Conservation (phyloP, 2,888 invertebrate genomes). For the Rotaria macrura region DNA sequence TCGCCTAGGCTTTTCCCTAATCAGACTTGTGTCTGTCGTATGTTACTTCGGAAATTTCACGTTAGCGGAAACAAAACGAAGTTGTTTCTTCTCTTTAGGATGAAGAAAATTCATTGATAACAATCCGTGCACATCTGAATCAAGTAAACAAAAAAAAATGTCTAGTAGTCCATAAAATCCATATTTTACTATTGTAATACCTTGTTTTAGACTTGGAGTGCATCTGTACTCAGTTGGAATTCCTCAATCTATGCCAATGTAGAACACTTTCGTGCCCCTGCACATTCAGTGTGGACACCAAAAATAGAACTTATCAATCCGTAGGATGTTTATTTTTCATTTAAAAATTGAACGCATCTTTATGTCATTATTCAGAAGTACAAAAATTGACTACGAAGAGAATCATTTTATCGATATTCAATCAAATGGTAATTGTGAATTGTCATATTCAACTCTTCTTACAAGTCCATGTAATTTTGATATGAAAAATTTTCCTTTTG, state of each 20-base stretch:
- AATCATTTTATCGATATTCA: background rate
- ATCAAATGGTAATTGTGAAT: background rate
- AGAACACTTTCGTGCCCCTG: background rate
- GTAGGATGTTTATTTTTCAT: background rate
- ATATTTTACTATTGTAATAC: background rate
- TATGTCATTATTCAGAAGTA: background rate
- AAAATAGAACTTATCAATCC: background rate
- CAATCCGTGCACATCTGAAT: background rate
- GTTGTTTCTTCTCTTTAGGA: background rate
- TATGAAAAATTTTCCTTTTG: background rate
- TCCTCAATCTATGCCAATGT: background rate
- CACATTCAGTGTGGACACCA: conserved; percentile 8
- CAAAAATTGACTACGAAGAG: background rate
- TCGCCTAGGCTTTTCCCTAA: background rate
- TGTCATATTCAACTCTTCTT: background rate
- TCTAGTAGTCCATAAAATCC: too few relatives aligned
- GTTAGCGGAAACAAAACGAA: background rate
- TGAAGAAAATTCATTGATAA: background rate
- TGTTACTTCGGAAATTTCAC: too few relatives aligned
- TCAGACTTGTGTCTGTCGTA: background rate
- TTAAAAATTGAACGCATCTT: background rate
- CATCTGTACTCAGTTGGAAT: background rate
- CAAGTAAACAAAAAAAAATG: background rate
- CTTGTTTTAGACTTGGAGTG: background rate
- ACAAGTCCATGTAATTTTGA: conserved; percentile 14